These are phyloP conservation scores for Anneissia japonica DNA, from an alignment of 35 echinoderm and acorn worm species.

Conservation along the genomic window DNA sequence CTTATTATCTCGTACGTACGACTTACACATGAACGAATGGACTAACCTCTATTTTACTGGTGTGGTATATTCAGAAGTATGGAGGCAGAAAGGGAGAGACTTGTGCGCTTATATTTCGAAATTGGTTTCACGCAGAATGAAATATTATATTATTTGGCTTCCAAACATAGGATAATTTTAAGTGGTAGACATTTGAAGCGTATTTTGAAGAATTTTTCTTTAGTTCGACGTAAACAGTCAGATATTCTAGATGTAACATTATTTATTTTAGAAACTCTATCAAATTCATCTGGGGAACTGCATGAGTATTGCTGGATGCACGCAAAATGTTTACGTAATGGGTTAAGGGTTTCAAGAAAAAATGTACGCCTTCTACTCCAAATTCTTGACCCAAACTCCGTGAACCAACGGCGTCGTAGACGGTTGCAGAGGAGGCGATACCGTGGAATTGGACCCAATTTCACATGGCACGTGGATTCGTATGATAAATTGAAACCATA, in stretches of 20 bases:
- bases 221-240: conserved; percentile 11
- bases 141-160: conserved; percentile 14
- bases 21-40: neutral
- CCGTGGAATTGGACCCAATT: neutral
- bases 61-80: neutral
- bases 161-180: conserved; percentile 17
- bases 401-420: neutral
- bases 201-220: neutral
- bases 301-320: neutral
- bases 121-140: conserved; percentile 18
- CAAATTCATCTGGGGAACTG: neutral
- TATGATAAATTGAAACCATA: conserved; percentile 1
- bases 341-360: neutral
- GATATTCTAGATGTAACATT: conserved; percentile 4
- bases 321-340: neutral
- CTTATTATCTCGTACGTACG: neutral
- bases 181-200: conserved; percentile 14
- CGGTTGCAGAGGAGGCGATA: neutral
- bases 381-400: neutral
- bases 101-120: conserved; percentile 20
- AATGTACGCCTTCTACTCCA: neutral
- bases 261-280: too few species aligned
- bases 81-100: neutral
- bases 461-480: neutral
- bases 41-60: neutral